phyloP scores from a whole-genome alignment of 2,113 vertebrate species.

The Melanocharis versteri region DNA sequence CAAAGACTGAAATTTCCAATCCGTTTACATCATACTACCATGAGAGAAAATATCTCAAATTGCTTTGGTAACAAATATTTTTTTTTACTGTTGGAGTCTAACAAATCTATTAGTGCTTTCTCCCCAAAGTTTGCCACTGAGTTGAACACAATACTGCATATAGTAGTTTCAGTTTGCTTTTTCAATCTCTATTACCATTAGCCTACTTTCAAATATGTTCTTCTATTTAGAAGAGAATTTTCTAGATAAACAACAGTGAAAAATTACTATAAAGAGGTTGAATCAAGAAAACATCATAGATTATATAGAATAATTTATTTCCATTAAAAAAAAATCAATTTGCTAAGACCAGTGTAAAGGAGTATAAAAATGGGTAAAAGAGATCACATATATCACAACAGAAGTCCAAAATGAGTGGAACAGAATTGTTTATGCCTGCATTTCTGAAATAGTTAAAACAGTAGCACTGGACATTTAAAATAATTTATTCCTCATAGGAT shows the following conservation, averaged over 20 bases:
- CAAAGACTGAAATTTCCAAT: background rate
- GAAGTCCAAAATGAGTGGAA: background rate
- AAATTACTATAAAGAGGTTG: background rate
- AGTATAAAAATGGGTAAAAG: background rate
- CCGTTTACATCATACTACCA: rapidly evolving
- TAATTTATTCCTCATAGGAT: background rate
- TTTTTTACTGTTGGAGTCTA: background rate
- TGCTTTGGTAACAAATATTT: background rate
- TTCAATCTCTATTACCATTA: background rate
- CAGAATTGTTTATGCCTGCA: background rate
- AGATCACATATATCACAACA: background rate
- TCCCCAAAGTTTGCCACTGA: background rate
- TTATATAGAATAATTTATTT: background rate
- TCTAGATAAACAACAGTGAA: background rate
- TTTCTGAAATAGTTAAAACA: background rate
- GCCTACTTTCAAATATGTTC: background rate
- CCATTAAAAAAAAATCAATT: background rate
- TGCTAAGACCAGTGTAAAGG: background rate
- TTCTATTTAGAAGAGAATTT: background rate
- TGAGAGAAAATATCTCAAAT: background rate
- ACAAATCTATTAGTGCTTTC: background rate
- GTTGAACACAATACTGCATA: background rate
- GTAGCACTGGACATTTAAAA: background rate
- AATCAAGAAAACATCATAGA: background rate
- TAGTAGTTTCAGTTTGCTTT: background rate